A percentile compares a stretch with the other conserved stretches of the same genome.
These are phyloP conservation scores for Sarcophaga subvicina DNA, from an alignment of 2,888 invertebrate species.

Conservation along the genomic window DNA sequence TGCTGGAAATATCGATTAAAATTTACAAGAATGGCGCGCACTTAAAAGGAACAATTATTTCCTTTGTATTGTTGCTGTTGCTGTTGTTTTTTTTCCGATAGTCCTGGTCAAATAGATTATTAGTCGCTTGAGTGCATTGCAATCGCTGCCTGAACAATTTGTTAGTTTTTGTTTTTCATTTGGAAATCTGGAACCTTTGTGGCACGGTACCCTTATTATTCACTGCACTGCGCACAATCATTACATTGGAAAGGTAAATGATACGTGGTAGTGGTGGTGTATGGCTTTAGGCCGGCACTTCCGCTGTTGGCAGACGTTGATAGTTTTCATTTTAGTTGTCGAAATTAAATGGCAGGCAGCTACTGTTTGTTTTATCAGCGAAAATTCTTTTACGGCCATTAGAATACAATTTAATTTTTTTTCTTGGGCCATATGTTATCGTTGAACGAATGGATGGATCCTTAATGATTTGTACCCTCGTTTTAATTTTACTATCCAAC, in stretches of 20 bases:
- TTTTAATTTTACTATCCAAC: no score
- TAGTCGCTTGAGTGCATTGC: constrained; percentile 37
- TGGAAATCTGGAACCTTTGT: not conserved
- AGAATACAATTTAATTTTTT: not conserved
- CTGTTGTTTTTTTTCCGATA: not conserved
- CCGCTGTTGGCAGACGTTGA: constrained; percentile 44
- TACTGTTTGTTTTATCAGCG: not conserved
- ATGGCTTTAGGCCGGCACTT: constrained; percentile 42
- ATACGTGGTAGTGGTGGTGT: not conserved
- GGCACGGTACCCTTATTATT: no score
- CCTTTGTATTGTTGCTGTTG: not conserved
- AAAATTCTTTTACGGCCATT: not conserved
- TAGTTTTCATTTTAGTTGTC: constrained; percentile 28
- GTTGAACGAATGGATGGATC: not conserved
- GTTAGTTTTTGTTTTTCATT: constrained; percentile 44
- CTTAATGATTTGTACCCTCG: no score
- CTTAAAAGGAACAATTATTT: not conserved
- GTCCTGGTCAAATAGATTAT: not conserved
- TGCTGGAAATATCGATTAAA: constrained; percentile 4
- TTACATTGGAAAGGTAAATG: constrained; percentile 37
- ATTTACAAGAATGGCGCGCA: constrained; percentile 29
- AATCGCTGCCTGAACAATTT: constrained; percentile 48
- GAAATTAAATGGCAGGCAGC: constrained; percentile 2
- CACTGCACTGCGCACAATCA: no score
- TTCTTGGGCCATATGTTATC: not conserved